Evolutionary conservation across 2,888 invertebrate genomes (phyloP).

Genomic region (Spialia ferax): DNA sequence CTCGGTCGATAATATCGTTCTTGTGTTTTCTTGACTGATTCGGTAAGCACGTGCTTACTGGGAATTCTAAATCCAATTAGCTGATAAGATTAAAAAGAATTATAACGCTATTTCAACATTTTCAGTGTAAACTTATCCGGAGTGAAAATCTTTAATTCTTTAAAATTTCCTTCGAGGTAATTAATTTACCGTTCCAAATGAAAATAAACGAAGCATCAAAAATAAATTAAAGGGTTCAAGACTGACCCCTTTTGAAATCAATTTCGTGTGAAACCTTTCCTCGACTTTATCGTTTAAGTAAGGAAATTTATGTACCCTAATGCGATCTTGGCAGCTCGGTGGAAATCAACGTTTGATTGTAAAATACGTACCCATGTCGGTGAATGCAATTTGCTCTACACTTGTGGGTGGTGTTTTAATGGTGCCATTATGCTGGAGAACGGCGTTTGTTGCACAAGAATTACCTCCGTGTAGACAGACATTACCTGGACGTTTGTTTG

Average conservation of each 20-base stretch:
- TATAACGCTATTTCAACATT: not conserved
- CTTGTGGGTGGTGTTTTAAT: conserved; percentile 84
- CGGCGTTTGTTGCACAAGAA: conserved; percentile 77
- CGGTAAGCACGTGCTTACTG: not conserved
- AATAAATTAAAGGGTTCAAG: conserved; percentile 70
- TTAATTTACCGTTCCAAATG: conserved; percentile 36
- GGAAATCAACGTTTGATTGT: conserved; percentile 84
- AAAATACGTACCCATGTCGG: conserved; percentile 77
- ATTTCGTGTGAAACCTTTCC: conserved; percentile 68
- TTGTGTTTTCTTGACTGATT: conserved; percentile 45
- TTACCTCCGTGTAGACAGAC: conserved; percentile 67
- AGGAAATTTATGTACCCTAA: conserved; percentile 80
- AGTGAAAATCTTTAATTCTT: not conserved
- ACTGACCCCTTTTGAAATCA: conserved; percentile 66
- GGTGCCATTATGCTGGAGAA: conserved; percentile 75
- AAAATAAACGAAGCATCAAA: conserved; percentile 50
- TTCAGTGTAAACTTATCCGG: not conserved
- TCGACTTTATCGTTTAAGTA: conserved; percentile 75
- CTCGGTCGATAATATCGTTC: conserved; percentile 48
- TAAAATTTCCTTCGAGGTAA: not conserved
- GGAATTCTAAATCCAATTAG: not conserved
- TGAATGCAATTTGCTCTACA: conserved; percentile 80
- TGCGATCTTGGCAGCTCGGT: conserved; percentile 74
- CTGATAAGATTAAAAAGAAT: not conserved
- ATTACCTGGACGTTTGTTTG: conserved; percentile 51